Evolutionary conservation across 35 echinoderm and acorn worm species (phyloP), one percentile per base, ranked within the genome.

Genomic region (Apostichopus parvimensis): DNA sequence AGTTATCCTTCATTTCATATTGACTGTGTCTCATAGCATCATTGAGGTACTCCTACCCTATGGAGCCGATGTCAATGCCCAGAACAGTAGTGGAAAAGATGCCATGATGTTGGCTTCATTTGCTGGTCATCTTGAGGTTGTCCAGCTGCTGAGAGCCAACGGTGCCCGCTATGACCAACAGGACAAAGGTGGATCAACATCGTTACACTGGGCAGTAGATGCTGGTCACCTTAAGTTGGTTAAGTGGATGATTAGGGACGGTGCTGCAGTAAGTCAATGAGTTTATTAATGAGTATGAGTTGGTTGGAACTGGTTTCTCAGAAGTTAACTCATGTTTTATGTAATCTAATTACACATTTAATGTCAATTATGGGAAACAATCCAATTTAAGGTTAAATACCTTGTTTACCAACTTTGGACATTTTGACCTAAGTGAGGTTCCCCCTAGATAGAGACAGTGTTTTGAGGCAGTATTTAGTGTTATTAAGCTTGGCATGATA

Each of bases 161-260:
- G 93, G 94, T 18, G 97, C 93, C 53, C 52, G 70, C 54, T 98
- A 93, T 87, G 95, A 91, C 18, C 87, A 66, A 15, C 65, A 90
- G 13, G 97, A 98, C 73, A 95, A 94, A 83, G 97, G 97, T 17
- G 97, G 97, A 7, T 98, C 97, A 10, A 98, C 95, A 1, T 92
- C 97, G 23, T 71, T 98, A 17, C 95, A 96, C 80, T 98, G 97
- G 97, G 93, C 95, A 23, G 97, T 98, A 57, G 97, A 98, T 86
- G 94, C 93, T 13, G 94, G 97, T 4, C 91, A 96, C 68, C 90
- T 92, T 75, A 87, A 94, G 7, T 57, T 96, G 45, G 92, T 98
- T 5, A 90, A 93, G 79, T 96, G 93, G 93, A 94, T 95, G 87
- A 94, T 98, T 8, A 90, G 76, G 18, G 95, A 98, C 91, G 97